Percentiles rank a stretch among this genome's conserved stretches.
Evolutionary conservation across 2,113 vertebrate species (phyloP).

Genomic region (Microtus montanus): DNA sequence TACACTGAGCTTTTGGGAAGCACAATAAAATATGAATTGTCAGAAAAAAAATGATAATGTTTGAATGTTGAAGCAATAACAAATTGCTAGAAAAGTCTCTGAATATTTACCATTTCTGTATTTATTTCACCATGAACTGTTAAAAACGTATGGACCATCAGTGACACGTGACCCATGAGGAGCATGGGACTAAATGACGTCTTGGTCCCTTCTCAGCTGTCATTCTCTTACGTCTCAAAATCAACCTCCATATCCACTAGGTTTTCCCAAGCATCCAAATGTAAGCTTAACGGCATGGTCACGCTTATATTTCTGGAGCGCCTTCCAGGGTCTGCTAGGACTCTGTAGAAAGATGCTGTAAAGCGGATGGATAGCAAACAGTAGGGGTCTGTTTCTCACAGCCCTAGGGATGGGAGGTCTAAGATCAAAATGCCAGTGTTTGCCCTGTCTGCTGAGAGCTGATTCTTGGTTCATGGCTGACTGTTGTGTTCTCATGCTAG

Average conservation of each 20-base stretch:
- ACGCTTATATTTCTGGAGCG: background rate
- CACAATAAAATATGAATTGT: background rate
- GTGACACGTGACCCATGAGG: fast-evolving
- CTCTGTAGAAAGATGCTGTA: background rate
- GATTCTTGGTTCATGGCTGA: no score
- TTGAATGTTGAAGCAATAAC: background rate
- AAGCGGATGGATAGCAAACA: background rate
- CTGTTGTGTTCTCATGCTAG: background rate
- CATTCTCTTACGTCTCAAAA: background rate
- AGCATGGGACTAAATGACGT: fast-evolving
- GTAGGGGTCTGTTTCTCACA: background rate
- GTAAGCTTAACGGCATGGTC: background rate
- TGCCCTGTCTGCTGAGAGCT: background rate
- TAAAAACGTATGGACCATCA: background rate
- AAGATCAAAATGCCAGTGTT: background rate
- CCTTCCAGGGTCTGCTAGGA: background rate
- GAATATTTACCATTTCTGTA: background rate
- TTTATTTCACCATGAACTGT: background rate
- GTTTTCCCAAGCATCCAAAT: background rate
- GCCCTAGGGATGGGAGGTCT: background rate
- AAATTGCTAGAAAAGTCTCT: background rate
- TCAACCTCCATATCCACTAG: background rate
- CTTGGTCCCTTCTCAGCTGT: background rate
- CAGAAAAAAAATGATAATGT: background rate
- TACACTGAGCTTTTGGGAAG: background rate